Conservation (phyloP, 2,113 vertebrate genomes). For the Cephalopterus ornatus region DNA sequence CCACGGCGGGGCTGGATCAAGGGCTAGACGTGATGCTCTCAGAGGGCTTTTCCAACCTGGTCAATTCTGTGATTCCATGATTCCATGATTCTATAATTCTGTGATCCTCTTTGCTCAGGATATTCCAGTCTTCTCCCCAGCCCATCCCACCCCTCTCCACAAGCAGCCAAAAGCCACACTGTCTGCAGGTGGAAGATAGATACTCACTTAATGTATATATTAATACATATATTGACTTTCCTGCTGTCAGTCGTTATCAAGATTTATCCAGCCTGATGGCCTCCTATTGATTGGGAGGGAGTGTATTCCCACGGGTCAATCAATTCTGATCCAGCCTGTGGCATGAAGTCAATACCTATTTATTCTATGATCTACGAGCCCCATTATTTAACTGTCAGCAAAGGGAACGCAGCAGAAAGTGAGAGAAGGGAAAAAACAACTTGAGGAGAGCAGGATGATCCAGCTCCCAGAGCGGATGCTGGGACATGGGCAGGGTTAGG, state of each 20-base stretch:
- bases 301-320: constrained; percentile 68
- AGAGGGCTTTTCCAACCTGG: no score
- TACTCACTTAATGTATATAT: constrained; percentile 34
- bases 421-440: neutral
- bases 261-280: constrained; percentile 72
- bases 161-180: neutral
- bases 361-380: constrained; percentile 75
- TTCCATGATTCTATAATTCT: no score
- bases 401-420: neutral
- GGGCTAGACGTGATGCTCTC: no score
- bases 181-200: neutral
- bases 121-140: neutral
- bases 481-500: rapidly evolving
- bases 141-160: neutral
- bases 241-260: constrained; percentile 67
- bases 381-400: constrained; percentile 44
- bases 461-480: neutral
- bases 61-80: no score
- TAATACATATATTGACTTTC: constrained; percentile 67
- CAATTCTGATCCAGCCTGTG: constrained; percentile 62
- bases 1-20: no score
- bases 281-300: constrained; percentile 65
- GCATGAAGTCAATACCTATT: constrained; percentile 77
- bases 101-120: neutral
- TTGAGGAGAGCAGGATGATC: neutral